Conservation (phyloP, 1,140 invertebrate genomes). For the Odontomachus brunneus region DNA sequence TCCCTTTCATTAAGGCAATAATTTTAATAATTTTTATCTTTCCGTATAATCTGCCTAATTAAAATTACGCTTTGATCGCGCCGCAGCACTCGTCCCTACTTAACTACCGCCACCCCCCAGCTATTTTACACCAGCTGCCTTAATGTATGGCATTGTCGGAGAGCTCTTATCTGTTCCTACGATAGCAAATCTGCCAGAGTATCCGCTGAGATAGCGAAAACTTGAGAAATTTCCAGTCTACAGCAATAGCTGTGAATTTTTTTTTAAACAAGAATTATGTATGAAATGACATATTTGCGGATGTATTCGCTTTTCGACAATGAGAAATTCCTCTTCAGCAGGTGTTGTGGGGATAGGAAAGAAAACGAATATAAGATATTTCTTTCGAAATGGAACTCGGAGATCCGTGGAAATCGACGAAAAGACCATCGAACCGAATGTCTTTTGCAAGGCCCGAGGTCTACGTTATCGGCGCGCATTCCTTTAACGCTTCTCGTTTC, state of each 20-base stretch:
- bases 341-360: background rate
- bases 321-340: too few species aligned
- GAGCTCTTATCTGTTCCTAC: background rate
- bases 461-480: conserved; percentile 68
- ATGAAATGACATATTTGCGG: too few species aligned
- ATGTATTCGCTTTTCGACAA: background rate
- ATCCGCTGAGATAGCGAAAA: background rate
- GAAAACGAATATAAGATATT: background rate
- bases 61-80: conserved; percentile 85
- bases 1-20: conserved; percentile 86
- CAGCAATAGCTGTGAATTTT: background rate
- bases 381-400: conserved; percentile 28
- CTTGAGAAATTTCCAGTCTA: background rate
- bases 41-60: conserved; percentile 85
- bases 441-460: conserved; percentile 69
- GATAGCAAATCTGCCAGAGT: background rate
- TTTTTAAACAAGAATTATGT: too few species aligned
- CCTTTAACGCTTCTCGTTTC: conserved; percentile 73
- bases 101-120: conserved; percentile 46
- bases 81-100: conserved; percentile 71
- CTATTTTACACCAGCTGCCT: conserved; percentile 62
- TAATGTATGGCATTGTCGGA: conserved; percentile 39
- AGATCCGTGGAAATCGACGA: conserved; percentile 41
- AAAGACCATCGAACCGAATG: conserved; percentile 59
- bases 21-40: conserved; percentile 87